Evolutionary conservation across 1,140 invertebrate genomes (phyloP).

Genomic region (Cylas formicarius): DNA sequence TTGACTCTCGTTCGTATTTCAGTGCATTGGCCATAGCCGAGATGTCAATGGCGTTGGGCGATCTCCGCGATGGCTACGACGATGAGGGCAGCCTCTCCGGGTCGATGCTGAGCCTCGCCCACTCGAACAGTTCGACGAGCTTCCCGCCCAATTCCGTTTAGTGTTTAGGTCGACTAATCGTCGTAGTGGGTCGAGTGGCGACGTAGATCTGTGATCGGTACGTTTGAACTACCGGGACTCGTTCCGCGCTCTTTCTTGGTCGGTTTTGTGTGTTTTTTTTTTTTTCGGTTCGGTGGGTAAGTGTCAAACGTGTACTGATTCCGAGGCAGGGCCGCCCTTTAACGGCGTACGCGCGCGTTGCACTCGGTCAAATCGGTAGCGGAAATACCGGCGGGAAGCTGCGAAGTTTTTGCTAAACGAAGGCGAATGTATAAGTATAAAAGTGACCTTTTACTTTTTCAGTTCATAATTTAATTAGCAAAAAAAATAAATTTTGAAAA

Average conservation of each 20-base stretch:
- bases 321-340: neutral
- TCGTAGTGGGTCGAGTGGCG: neutral
- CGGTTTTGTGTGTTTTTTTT: too few relatives aligned
- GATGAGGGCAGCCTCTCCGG: constrained; percentile 86
- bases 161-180: constrained; percentile 10
- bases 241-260: neutral
- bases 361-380: too few relatives aligned
- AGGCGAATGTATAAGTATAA: too few relatives aligned
- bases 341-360: neutral
- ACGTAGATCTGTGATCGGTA: neutral
- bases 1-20: constrained; percentile 16
- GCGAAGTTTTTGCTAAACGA: too few relatives aligned
- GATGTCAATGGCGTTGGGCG: constrained; percentile 80
- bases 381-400: neutral
- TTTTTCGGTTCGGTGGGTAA: neutral
- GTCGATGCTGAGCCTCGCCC: constrained; percentile 87
- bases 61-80: constrained; percentile 79
- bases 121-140: constrained; percentile 86
- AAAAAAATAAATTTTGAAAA: too few relatives aligned
- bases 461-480: too few relatives aligned
- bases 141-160: constrained; percentile 74
- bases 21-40: constrained; percentile 73
- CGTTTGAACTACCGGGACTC: constrained; percentile 1
- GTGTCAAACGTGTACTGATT: neutral
- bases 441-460: too few relatives aligned